Percentiles rank a stretch among this genome's conserved stretches.
These are phyloP conservation scores for Clupea harengus DNA, from an alignment of 2,113 vertebrate genomes.

Conservation along the genomic window DNA sequence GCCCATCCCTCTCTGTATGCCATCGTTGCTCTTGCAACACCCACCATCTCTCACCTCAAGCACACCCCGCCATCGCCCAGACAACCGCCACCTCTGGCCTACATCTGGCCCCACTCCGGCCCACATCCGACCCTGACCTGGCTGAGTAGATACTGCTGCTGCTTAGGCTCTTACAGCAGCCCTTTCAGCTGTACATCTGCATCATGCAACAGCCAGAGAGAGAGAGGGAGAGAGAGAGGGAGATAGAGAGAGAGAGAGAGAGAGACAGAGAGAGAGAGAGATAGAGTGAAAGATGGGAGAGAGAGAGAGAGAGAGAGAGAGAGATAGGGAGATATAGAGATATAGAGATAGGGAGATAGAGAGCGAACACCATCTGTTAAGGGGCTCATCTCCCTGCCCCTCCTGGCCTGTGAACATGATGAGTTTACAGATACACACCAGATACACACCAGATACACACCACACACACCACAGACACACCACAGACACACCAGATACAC, in stretches of 20 bases:
- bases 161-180: too few species aligned
- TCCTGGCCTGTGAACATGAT: slow-evolving; percentile 3
- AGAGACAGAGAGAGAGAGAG: neutral
- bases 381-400: neutral
- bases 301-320: neutral
- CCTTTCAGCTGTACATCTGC: neutral
- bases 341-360: neutral
- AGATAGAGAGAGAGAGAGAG: too few species aligned
- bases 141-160: too few species aligned
- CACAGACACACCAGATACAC: too few species aligned
- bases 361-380: neutral
- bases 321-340: neutral
- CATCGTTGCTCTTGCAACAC: neutral
- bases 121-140: too few species aligned
- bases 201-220: neutral
- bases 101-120: too few species aligned
- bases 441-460: neutral
- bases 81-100: neutral
- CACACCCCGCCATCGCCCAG: neutral
- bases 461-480: too few species aligned
- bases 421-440: neutral
- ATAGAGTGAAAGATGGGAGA: neutral
- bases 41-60: neutral
- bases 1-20: neutral
- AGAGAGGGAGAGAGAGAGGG: neutral